Evolutionary conservation across 2,797 vertebrate species (phyloP).

Genomic region (Crenuchus spilurus): DNA sequence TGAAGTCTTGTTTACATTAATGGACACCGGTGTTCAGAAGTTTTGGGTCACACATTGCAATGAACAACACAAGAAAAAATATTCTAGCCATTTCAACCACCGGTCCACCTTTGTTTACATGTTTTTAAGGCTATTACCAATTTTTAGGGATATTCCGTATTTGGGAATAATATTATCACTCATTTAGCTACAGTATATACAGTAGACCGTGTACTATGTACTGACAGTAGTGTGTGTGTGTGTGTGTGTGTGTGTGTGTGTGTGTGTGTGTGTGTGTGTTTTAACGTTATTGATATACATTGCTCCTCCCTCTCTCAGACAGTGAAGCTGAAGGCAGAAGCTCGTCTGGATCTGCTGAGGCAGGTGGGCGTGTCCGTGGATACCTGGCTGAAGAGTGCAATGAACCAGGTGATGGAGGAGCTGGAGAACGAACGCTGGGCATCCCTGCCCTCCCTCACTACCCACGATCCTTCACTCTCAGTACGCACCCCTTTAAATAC

Average conservation of each 20-base stretch:
- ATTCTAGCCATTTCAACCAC: too few species aligned
- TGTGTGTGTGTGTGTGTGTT: background rate
- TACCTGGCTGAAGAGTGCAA: conserved; percentile 95
- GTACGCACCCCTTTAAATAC: conserved; percentile 69
- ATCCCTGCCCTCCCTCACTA: conserved; percentile 80
- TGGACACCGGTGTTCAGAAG: too few species aligned
- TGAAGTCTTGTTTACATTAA: too few species aligned
- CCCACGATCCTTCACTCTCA: conserved; percentile 89
- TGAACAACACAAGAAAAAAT: too few species aligned
- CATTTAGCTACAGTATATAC: too few species aligned
- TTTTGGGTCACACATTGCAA: too few species aligned
- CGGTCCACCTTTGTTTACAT: too few species aligned
- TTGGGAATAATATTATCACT: too few species aligned
- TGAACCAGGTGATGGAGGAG: conserved; percentile 99
- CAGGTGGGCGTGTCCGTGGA: conserved; percentile 96
- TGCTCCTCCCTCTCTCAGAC: conserved; percentile 73
- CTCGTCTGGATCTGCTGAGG: conserved; percentile 91
- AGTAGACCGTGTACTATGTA: too few species aligned
- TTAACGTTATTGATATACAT: background rate
- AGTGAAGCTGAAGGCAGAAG: conserved; percentile 94
- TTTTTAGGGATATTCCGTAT: too few species aligned
- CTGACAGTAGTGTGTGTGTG: background rate
- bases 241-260: background rate
- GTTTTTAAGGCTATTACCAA: too few species aligned
- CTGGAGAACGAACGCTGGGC: conserved; percentile 97